Base-by-base conservation (phyloP, 2,113 vertebrate species). In the Sisor rabdophorus region DNA sequence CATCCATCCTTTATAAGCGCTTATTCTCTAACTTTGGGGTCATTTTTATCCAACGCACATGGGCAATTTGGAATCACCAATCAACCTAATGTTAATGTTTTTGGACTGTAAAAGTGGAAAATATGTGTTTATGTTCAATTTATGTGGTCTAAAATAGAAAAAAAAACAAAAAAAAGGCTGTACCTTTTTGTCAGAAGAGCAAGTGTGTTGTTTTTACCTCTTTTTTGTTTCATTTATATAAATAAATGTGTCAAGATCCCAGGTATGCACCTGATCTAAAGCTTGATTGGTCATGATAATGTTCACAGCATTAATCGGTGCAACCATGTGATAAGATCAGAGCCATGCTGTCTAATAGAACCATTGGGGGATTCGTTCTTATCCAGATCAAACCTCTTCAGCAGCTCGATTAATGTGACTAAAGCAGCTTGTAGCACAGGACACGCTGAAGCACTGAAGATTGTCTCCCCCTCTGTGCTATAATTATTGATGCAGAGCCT, bases 321-420 rank as follows among this genome's bases (percentile, higher is more conserved):
- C 36, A 50, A 72, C 67, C 77, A 78, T 81, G 77, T 75, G 81
- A 84, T 78, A 78, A 54, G 60, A 75, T 83, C 68, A 67, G 58
- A 71, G 73, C 79, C 77, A 53, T 48, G 44, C 28, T 54, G 81
- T 50, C 69, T 83, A 75, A 85, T 81, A 75, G 82, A 71, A 82
- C 79, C 60, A 22, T 63, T 19, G 12, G 83, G 64, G 79, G 77
- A 50, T 59, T 70, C 82, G 82, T 81, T 79, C 83, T 71, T 82
- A 68, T 40, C 70, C 73, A 79, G 82, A 72, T 86, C 81, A 87
- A 83, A 84, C 80, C 74, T 72, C 73, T 83, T 74, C 50, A 68
- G 68, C 73, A 73, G 68, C 75, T 48, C 59, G 50, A 60, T 53
- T 71, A 82, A 78, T 70, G 55, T 73, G 79, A 73, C 73, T 77